These are phyloP conservation scores for Seira sanloemensis DNA, from an alignment of 2,888 invertebrate genomes.

Conservation along the genomic window DNA sequence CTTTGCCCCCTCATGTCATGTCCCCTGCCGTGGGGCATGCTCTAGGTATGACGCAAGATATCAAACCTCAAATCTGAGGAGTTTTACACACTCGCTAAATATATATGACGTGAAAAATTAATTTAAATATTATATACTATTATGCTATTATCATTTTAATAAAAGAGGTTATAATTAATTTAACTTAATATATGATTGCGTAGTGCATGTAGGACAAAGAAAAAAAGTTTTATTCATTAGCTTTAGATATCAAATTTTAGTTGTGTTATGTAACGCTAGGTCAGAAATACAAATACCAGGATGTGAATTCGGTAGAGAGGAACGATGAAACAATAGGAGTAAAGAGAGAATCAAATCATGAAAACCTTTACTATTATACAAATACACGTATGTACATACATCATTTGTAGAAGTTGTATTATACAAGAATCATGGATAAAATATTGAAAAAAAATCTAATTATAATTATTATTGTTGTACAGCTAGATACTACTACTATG, in stretches of 20 bases:
- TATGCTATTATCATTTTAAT: slow-evolving; percentile 14
- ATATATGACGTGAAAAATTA: neutral
- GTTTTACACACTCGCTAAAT: slow-evolving; percentile 34
- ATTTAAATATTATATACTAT: neutral
- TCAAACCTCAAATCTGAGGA: slow-evolving; percentile 71
- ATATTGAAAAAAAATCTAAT: neutral
- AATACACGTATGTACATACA: slow-evolving; percentile 25
- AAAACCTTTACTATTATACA: slow-evolving; percentile 31
- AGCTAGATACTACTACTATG: neutral
- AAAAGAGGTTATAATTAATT: slow-evolving; percentile 1
- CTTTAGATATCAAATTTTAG: neutral
- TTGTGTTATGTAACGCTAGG: slow-evolving; percentile 1
- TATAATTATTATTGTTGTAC: neutral
- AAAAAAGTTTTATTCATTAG: slow-evolving; percentile 9
- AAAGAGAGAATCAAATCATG: slow-evolving; percentile 50
- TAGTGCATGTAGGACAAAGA: neutral
- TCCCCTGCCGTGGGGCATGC: slow-evolving; percentile 76
- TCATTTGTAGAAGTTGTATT: slow-evolving; percentile 9
- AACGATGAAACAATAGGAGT: slow-evolving; percentile 3
- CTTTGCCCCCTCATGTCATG: slow-evolving; percentile 79
- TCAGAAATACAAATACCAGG: slow-evolving; percentile 9
- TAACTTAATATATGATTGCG: slow-evolving; percentile 9
- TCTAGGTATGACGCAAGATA: slow-evolving; percentile 74
- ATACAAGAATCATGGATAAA: neutral
- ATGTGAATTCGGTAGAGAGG: slow-evolving; percentile 7